A percentile compares a stretch with the other conserved stretches of the same genome.
These are phyloP conservation scores for Micropoecilia bifurca DNA, from an alignment of 2,797 vertebrate species.

Conservation along the genomic window DNA sequence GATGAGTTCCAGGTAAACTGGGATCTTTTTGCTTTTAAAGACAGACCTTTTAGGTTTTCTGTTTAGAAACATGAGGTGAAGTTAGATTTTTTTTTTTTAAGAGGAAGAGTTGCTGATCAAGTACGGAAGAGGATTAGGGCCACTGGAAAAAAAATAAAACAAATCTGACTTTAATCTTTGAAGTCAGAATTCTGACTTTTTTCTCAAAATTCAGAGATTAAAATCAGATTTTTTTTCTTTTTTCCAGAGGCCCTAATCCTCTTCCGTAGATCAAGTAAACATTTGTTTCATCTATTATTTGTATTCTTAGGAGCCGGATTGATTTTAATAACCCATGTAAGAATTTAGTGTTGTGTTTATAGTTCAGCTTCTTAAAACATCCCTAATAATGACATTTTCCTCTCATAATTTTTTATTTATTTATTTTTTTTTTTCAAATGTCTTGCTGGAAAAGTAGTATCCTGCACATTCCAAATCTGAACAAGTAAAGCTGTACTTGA, in stretches of 20 bases:
- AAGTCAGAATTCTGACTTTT: no score
- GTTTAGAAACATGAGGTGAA: not conserved
- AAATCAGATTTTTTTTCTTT: no score
- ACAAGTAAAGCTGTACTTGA: not conserved
- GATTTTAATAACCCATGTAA: not conserved
- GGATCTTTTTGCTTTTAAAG: not conserved
- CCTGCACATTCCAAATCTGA: not conserved
- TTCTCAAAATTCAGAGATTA: no score
- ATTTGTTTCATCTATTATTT: not conserved
- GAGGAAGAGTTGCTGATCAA: not conserved
- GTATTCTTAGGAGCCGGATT: not conserved
- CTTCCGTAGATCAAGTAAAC: not conserved
- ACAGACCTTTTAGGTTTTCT: not conserved
- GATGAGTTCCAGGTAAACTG: constrained; percentile 95
- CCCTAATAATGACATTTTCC: not conserved
- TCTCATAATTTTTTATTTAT: not conserved
- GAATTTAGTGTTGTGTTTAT: not conserved
- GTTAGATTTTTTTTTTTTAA: not conserved
- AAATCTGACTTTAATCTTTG: no score
- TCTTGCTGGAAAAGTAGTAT: not conserved
- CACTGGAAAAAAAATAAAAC: no score
- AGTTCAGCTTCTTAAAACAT: not conserved
- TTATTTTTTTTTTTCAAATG: no score
- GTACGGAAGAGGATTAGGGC: no score
- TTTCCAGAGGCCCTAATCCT: no score